Base-by-base conservation (phyloP, 2,888 invertebrate genomes). In the Hypolimnas misippus region DNA sequence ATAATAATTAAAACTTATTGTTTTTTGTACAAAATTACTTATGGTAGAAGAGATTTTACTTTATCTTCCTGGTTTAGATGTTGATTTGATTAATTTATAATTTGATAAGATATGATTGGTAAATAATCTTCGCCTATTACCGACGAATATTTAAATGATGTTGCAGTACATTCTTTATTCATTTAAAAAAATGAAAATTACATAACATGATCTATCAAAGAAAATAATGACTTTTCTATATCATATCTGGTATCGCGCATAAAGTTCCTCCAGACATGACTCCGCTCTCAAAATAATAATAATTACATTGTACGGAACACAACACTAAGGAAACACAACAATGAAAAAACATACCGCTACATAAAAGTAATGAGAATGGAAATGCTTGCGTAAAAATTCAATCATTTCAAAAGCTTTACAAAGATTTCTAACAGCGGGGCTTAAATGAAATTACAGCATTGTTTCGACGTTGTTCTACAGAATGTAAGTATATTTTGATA, bases 371-470 rank as follows among this genome's bases (percentile, higher is more conserved):
- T 51, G 62, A 62, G 49, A 62, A 53, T 51, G 52, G 58, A 67
- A 64, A 67, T 65, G 69, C 62, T 70, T 69, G 73, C 71, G 72
- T 75, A 79, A 80, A 81, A 82, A 81, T 81, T 76, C 78, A 80
- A 82, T 82, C 78, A 81, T 79, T 78, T 75, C 76, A 70, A 81
- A 77, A 79, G 81, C 80, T 76, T 70, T 62, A 67, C 72, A 70
- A 76, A 77, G 77, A 80, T 79, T 78, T 77, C 78, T 76, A 73
- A 73, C 65, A 70, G 68, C 59, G 71, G 69, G 72, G 70, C 67
- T 73, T 71, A 68, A 79, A 82, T 77, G 73, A 76, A 78, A 81
- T 80, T 62, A 62, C 77, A 67, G 73, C 74, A 77, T 81, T 79
- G 79, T 65, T 65, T 57, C 54, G 59, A 33, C 44, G 59, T 51